These are phyloP conservation scores for Epizoanthus rinbou DNA, from an alignment of 92 coral and sea anemone species.

Conservation along the genomic window DNA sequence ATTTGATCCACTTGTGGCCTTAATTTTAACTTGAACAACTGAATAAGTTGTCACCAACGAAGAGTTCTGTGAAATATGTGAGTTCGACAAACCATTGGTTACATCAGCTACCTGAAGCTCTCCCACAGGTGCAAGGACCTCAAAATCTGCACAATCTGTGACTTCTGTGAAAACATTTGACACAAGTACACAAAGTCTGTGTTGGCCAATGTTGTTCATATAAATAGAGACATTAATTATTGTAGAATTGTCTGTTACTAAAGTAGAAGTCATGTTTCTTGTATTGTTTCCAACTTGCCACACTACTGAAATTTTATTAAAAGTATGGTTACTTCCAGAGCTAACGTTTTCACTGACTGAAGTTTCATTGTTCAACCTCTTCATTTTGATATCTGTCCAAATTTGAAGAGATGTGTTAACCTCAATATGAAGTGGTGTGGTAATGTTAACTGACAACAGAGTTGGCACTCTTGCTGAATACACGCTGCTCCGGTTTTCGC, in stretches of 20 bases:
- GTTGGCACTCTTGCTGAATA: slow-evolving; percentile 34
- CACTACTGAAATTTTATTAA: slow-evolving; percentile 1
- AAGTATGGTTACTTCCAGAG: not conserved
- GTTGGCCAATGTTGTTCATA: slow-evolving; percentile 15
- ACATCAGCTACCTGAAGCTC: not conserved
- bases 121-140: slow-evolving; percentile 38
- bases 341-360: not conserved
- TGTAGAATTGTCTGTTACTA: slow-evolving; percentile 19
- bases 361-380: slow-evolving; percentile 24
- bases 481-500: slow-evolving; percentile 13
- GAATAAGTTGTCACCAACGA: slow-evolving; percentile 21
- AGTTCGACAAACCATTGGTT: slow-evolving; percentile 4
- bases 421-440: slow-evolving; percentile 1
- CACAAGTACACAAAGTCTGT: slow-evolving; percentile 14
- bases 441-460: slow-evolving; percentile 6
- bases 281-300: slow-evolving; percentile 15
- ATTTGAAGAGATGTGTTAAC: slow-evolving; percentile 17
- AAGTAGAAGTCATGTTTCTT: slow-evolving; percentile 15
- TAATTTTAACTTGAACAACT: not conserved
- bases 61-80: not conserved
- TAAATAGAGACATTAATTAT: not conserved
- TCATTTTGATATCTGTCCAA: slow-evolving; percentile 14
- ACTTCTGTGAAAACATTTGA: slow-evolving; percentile 20
- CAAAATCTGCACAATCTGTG: slow-evolving; percentile 1
- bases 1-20: slow-evolving; percentile 21